Evolutionary conservation across 92 coral and sea anemone species (phyloP).

Genomic region (Nematostella vectensis): DNA sequence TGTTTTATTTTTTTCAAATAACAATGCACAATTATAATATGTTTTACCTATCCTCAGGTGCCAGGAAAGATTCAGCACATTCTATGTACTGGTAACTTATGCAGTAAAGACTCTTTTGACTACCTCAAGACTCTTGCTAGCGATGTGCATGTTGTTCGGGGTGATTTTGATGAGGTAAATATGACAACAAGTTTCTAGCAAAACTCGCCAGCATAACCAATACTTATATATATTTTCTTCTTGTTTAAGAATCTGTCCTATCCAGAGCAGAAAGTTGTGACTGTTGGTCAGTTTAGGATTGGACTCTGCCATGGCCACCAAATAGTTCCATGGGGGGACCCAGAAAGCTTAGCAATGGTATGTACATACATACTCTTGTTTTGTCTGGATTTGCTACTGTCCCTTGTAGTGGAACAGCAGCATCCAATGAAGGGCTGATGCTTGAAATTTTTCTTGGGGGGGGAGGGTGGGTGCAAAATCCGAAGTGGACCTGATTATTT

Average conservation of each 20-base stretch:
- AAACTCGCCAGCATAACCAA: neutral
- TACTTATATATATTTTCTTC: neutral
- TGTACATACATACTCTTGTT: conserved; percentile 5
- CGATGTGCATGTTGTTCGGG: conserved; percentile 94
- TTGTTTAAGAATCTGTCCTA: conserved; percentile 70
- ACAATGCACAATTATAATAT: no score
- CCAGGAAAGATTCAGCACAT: conserved; percentile 99
- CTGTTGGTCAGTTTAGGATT: conserved; percentile 96
- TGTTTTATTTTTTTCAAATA: no score
- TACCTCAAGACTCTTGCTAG: conserved; percentile 91
- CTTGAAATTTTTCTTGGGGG: no score
- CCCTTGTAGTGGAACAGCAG: no score
- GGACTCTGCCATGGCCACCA: conserved; percentile 99
- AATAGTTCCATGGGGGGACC: conserved; percentile 99
- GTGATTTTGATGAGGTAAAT: conserved; percentile 96
- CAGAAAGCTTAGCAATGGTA: conserved; percentile 96
- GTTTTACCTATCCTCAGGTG: no score
- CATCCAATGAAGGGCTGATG: no score
- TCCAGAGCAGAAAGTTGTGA: conserved; percentile 98
- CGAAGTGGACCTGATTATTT: no score
- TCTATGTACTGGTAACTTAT: conserved; percentile 94
- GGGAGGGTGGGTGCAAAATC: no score
- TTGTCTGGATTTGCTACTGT: neutral
- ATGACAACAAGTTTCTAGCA: neutral
- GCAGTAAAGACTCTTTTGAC: conserved; percentile 94